phyloP scores from a whole-genome alignment of 1,140 invertebrate genomes.

The Heliothis virescens region DNA sequence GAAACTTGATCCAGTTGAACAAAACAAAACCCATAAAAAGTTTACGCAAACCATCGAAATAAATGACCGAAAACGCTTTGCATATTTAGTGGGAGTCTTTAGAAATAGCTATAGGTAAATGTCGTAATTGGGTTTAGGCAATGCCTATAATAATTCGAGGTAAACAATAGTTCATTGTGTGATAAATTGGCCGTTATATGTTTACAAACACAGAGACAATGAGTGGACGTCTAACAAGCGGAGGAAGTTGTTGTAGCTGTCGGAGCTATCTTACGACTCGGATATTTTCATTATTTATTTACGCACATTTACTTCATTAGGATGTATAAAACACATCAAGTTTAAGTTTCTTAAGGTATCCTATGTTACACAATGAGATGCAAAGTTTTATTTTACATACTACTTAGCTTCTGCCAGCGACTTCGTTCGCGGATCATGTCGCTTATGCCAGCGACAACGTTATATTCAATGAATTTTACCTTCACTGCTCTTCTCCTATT shows the following conservation, averaged over 20 bases:
- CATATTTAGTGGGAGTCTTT: background rate
- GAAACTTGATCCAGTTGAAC: background rate
- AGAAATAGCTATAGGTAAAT: constrained; percentile 15
- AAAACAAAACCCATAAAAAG: background rate
- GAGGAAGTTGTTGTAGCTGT: constrained; percentile 65
- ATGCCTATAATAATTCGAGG: constrained; percentile 53
- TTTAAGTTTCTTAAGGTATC: background rate
- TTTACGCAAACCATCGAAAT: background rate
- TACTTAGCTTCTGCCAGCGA: no score
- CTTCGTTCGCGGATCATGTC: no score
- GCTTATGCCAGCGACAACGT: no score
- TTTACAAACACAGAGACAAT: constrained; percentile 77
- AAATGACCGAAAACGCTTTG: background rate
- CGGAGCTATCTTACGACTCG: constrained; percentile 13
- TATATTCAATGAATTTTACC: no score
- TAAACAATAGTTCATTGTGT: constrained; percentile 76
- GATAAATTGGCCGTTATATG: constrained; percentile 65
- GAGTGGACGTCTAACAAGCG: constrained; percentile 57
- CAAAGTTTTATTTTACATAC: no score
- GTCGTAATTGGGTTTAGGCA: constrained; percentile 53
- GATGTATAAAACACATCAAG: no score
- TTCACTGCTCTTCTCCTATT: no score
- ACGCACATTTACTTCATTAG: background rate
- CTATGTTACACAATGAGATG: no score
- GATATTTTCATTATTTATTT: constrained; percentile 33